Evolutionary conservation across 1,140 invertebrate species (phyloP).

Genomic region (Drosophila pruinosa): DNA sequence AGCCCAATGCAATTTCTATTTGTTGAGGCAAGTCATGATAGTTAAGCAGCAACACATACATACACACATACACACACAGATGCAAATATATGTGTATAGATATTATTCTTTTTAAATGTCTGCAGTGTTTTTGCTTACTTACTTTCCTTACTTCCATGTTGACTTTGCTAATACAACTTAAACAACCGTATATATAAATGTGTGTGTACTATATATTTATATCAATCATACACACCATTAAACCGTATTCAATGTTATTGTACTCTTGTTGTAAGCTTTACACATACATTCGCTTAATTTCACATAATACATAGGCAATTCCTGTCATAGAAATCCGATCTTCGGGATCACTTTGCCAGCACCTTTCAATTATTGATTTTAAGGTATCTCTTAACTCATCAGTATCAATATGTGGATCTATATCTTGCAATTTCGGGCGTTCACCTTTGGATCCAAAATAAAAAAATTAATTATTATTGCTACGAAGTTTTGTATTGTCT

Average conservation of each 20-base stretch:
- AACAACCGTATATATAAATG: slow-evolving; percentile 36
- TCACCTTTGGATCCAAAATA: not conserved
- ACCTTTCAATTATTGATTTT: not conserved
- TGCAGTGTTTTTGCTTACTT: not conserved
- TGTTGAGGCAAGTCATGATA: not conserved
- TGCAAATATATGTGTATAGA: not conserved
- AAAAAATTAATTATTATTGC: not conserved
- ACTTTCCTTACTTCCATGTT: slow-evolving; percentile 32
- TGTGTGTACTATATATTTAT: not conserved
- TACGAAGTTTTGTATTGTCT: not conserved
- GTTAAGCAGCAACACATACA: not conserved
- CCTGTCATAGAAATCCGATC: not conserved
- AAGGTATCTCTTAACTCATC: not conserved
- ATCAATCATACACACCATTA: slow-evolving; percentile 73
- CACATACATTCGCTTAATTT: not conserved
- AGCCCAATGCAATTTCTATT: slow-evolving; percentile 5
- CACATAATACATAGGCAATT: not conserved
- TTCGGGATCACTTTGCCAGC: not conserved
- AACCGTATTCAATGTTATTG: slow-evolving; percentile 63
- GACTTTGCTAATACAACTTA: slow-evolving; percentile 60
- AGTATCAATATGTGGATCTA: not conserved
- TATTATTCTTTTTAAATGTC: slow-evolving; percentile 19
- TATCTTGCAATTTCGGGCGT: not conserved
- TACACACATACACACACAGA: not conserved
- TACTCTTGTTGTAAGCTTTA: not conserved